Evolutionary conservation across 1,140 invertebrate species (phyloP).

Genomic region (Drosophila ogumai): DNA sequence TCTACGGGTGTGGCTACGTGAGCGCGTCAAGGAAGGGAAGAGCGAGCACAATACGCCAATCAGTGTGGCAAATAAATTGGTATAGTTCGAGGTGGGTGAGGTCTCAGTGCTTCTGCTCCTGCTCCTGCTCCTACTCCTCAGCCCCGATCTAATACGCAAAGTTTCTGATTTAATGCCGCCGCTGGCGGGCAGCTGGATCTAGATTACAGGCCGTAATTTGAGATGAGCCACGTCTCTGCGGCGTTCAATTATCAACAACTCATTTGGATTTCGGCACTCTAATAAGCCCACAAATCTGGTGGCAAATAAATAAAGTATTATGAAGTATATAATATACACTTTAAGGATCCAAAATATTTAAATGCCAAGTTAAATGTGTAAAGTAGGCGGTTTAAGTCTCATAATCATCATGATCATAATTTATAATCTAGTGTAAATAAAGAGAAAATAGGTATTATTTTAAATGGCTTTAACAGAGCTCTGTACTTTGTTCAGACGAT

Average conservation of each 20-base stretch:
- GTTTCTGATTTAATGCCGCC: constrained; percentile 53
- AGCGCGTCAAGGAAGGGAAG: constrained; percentile 18
- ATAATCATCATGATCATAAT: no score
- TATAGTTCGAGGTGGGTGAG: constrained; percentile 36
- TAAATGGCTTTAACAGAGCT: no score
- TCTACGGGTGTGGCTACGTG: constrained; percentile 32
- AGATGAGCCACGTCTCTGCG: constrained; percentile 19
- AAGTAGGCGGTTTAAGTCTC: no score
- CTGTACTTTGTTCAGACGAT: no score
- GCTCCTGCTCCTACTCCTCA: neutral
- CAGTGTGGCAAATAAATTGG: constrained; percentile 61
- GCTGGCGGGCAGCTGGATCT: constrained; percentile 24
- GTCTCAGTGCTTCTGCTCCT: neutral
- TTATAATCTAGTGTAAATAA: no score
- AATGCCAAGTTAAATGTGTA: no score
- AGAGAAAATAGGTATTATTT: no score
- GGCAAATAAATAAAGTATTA: neutral
- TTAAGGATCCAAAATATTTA: neutral
- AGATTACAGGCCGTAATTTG: constrained; percentile 27
- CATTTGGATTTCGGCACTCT: constrained; percentile 14
- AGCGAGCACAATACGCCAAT: constrained; percentile 58
- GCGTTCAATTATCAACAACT: constrained; percentile 27
- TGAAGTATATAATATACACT: neutral
- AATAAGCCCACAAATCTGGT: constrained; percentile 12
- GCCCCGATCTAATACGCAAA: constrained; percentile 49